Base-by-base conservation (phyloP, 1,140 invertebrate genomes). In the Delia radicum region DNA sequence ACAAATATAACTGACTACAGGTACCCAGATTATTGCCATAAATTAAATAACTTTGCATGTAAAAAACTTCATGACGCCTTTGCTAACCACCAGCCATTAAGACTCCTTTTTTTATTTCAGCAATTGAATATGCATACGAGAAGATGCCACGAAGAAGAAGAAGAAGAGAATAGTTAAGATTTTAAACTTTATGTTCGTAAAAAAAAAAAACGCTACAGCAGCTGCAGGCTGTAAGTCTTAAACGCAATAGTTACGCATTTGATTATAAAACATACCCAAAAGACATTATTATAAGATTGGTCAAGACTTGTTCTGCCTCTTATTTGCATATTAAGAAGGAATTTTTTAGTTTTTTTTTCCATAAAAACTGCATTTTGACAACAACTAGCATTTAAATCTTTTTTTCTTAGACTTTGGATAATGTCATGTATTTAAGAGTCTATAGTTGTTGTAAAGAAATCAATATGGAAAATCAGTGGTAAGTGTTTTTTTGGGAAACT, bases 41-140 rank as follows among this genome's bases (percentile, higher is more conserved):
- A 55, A 55, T 55, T 55, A 55, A 55, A 55, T 55, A 55, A 55
- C n/a, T 55, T 55, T 55, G 48, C 48, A 55, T 55, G 48, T 21
- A 18, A 5, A 33, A 33, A 55, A 18, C 48, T 7, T 18, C 15
- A 55, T 21, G 48, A 18, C 48, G 15, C 15, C 18, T 55, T 55
- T 55, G 1, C n/a, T 18, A 21, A 15, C 2, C 48, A 55, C 6
- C 37, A 42, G n/a, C 37, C 12, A 42, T 42, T 42, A 42, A 13
- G n/a, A 15, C 4, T 42, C n/a, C n/a, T 42, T 42, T 37, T 37
- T 37, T 37, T 42, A 15, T 42, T 42, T 5, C 8, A 3, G 10
- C 37, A 42, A 42, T 15, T 15, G 6, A 5, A 15, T 42, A 33
- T 10, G 33, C 37, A 15, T 42, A 10, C 37, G 12, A 42, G 37